Conservation (phyloP, 2,888 invertebrate genomes). For the Seladonia tumulorum region DNA sequence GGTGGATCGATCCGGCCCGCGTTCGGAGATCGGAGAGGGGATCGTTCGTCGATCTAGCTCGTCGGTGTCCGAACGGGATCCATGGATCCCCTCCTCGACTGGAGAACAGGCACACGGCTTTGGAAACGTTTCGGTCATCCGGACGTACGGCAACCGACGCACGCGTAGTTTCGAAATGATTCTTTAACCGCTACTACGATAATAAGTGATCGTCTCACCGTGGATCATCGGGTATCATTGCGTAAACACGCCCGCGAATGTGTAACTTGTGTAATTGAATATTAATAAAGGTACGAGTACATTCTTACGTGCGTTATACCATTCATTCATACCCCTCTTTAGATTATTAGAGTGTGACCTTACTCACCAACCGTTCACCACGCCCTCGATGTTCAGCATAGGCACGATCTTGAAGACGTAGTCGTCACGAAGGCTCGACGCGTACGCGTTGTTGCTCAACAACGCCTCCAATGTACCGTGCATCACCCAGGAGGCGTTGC, state of each 20-base stretch:
- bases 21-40: background rate
- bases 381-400: slow-evolving; percentile 95
- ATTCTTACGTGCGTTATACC: slow-evolving; percentile 42
- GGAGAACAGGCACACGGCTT: background rate
- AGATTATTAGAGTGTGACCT: background rate
- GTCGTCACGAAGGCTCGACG: slow-evolving; percentile 87
- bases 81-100: background rate
- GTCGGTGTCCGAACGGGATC: background rate
- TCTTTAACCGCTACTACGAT: slow-evolving; percentile 60
- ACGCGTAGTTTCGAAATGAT: slow-evolving; percentile 53
- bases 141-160: slow-evolving; percentile 73
- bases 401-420: slow-evolving; percentile 95
- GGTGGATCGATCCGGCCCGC: slow-evolving; percentile 12
- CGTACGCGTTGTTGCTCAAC: slow-evolving; percentile 86
- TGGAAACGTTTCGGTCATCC: slow-evolving; percentile 81
- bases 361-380: slow-evolving; percentile 93
- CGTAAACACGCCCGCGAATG: slow-evolving; percentile 74
- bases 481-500: slow-evolving; percentile 95
- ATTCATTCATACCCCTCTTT: background rate
- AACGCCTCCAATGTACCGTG: slow-evolving; percentile 90
- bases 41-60: background rate
- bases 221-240: slow-evolving; percentile 66
- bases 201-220: slow-evolving; percentile 59
- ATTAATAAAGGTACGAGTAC: slow-evolving; percentile 78
- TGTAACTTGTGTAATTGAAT: slow-evolving; percentile 75